These are phyloP conservation scores for Falco rusticolus DNA, from an alignment of 2,797 vertebrate species.

Conservation along the genomic window DNA sequence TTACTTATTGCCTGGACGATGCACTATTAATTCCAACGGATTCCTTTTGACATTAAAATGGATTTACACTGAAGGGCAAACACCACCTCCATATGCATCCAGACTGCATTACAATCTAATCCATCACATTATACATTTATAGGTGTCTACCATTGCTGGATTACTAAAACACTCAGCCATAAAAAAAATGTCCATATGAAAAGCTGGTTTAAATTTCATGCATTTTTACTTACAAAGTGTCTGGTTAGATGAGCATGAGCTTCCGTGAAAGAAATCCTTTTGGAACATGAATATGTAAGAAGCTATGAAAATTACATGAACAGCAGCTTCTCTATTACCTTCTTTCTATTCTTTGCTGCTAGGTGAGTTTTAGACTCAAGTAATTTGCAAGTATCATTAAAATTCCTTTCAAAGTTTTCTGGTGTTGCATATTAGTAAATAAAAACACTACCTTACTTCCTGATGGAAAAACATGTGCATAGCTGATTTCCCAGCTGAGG, in stretches of 20 bases:
- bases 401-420: constrained; percentile 47
- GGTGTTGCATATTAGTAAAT: constrained; percentile 23
- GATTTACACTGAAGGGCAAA: constrained; percentile 77
- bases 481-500: constrained; percentile 7
- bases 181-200: constrained; percentile 73
- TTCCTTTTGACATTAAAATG: constrained; percentile 74
- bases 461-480: background rate
- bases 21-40: constrained; percentile 71
- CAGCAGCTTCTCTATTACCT: constrained; percentile 51
- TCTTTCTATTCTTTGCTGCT: constrained; percentile 57
- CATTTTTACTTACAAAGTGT: constrained; percentile 73
- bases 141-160: constrained; percentile 70
- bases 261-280: constrained; percentile 69
- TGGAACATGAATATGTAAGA: constrained; percentile 73
- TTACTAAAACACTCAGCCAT: constrained; percentile 68
- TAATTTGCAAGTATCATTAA: constrained; percentile 46
- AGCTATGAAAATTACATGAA: constrained; percentile 64
- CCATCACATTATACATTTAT: constrained; percentile 76
- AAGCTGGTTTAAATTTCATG: constrained; percentile 77
- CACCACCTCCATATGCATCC: constrained; percentile 71
- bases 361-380: constrained; percentile 66
- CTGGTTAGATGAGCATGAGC: constrained; percentile 72
- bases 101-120: constrained; percentile 73
- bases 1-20: constrained; percentile 65
- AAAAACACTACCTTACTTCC: background rate